phyloP scores from a whole-genome alignment of 2,113 vertebrate genomes.

The Vimba vimba region DNA sequence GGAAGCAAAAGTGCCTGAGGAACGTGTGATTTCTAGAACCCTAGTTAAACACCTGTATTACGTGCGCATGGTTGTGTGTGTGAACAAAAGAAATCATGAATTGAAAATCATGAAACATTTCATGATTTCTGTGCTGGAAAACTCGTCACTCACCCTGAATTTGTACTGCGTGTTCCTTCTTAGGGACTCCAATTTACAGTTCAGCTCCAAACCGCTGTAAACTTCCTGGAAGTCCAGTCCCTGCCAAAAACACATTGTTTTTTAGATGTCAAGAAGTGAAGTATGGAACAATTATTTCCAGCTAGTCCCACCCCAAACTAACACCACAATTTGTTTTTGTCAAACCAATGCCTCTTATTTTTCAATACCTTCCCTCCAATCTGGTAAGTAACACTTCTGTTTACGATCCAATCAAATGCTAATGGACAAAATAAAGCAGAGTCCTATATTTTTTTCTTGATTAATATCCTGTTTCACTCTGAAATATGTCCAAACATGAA shows the following conservation, averaged over 20 bases:
- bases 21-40: neutral
- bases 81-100: neutral
- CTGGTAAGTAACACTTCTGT: neutral
- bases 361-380: neutral
- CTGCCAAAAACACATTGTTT: slow-evolving; percentile 66
- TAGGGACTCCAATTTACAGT: slow-evolving; percentile 95
- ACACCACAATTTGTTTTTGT: too few species aligned
- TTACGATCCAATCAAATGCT: neutral
- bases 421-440: neutral
- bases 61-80: neutral
- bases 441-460: neutral
- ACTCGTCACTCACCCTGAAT: slow-evolving; percentile 87
- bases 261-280: neutral
- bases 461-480: neutral
- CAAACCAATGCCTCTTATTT: neutral
- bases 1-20: neutral
- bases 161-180: slow-evolving; percentile 98
- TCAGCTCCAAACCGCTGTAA: slow-evolving; percentile 97
- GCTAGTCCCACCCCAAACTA: neutral
- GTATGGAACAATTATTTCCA: neutral
- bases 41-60: neutral
- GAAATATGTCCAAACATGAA: neutral
- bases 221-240: slow-evolving; percentile 92
- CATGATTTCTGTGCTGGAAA: neutral
- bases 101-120: too few species aligned